Percentiles rank a stretch among this genome's conserved stretches.
phyloP scores from a whole-genome alignment of 2,113 vertebrate species.

The Halichoeres trimaculatus region DNA sequence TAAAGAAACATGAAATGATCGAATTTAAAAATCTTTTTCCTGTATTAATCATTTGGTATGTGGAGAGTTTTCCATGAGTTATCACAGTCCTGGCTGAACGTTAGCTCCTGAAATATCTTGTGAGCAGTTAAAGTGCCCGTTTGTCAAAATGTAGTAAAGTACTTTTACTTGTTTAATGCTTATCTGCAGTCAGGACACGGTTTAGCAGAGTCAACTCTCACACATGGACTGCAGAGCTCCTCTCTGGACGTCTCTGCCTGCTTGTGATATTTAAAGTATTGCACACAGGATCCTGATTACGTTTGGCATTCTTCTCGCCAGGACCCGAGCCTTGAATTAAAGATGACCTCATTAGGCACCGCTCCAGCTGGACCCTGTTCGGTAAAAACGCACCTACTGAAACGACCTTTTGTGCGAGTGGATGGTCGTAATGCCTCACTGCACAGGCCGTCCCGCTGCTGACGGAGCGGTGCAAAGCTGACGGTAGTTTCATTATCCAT shows the following conservation, averaged over 20 bases:
- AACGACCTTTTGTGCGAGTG: slow-evolving; percentile 30
- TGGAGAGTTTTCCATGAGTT: neutral
- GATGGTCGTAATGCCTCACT: slow-evolving; percentile 14
- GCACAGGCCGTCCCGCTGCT: slow-evolving; percentile 3
- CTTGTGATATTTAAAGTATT: slow-evolving; percentile 1
- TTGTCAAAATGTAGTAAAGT: too few relatives aligned
- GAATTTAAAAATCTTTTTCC: neutral
- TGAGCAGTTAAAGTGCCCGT: too few relatives aligned
- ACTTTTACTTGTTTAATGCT: neutral
- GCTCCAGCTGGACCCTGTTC: slow-evolving; percentile 29
- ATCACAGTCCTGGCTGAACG: neutral
- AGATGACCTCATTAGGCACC: slow-evolving; percentile 32
- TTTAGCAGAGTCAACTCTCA: too few relatives aligned
- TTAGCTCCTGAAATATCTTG: neutral
- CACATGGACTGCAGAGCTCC: slow-evolving; percentile 7
- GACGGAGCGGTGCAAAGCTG: neutral
- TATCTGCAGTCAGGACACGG: neutral
- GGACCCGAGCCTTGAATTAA: slow-evolving; percentile 49
- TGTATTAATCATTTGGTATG: neutral
- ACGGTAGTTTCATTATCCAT: neutral
- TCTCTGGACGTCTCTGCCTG: slow-evolving; percentile 1
- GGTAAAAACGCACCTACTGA: slow-evolving; percentile 28
- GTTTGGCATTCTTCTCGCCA: slow-evolving; percentile 11
- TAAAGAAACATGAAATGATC: neutral
- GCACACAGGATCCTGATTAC: neutral